A percentile compares a stretch with the other conserved stretches of the same genome.
Evolutionary conservation across 2,797 vertebrate species (phyloP).

Genomic region (Microcaecilia unicolor): DNA sequence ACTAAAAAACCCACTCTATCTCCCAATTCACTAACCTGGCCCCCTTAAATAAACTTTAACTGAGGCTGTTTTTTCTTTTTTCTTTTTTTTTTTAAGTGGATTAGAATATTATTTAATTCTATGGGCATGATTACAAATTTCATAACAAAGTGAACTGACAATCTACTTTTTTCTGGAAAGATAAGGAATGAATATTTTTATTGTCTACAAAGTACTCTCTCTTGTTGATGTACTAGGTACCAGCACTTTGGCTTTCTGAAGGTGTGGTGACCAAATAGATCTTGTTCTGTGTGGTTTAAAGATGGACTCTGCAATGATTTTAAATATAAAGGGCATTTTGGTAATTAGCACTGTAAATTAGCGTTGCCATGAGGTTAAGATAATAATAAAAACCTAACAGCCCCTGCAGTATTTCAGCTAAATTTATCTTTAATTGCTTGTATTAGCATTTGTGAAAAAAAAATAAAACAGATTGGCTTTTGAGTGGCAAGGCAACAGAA

Average conservation of each 20-base stretch:
- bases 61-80: too few relatives aligned
- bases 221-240: slow-evolving; percentile 18
- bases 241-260: slow-evolving; percentile 6
- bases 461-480: slow-evolving; percentile 54
- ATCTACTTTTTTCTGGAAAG: too few relatives aligned
- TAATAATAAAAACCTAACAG: slow-evolving; percentile 22
- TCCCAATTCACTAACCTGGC: too few relatives aligned
- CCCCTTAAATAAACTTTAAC: too few relatives aligned
- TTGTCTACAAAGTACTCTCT: slow-evolving; percentile 37
- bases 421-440: slow-evolving; percentile 56
- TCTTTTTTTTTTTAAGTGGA: slow-evolving; percentile 31
- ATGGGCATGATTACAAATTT: slow-evolving; percentile 38
- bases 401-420: slow-evolving; percentile 54
- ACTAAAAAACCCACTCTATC: too few relatives aligned
- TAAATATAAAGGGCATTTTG: slow-evolving; percentile 39
- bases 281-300: slow-evolving; percentile 37
- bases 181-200: slow-evolving; percentile 32
- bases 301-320: slow-evolving; percentile 41
- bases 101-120: slow-evolving; percentile 27
- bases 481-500: slow-evolving; percentile 47
- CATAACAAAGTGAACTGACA: slow-evolving; percentile 34
- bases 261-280: slow-evolving; percentile 25
- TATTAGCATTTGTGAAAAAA: slow-evolving; percentile 57
- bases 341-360: slow-evolving; percentile 54
- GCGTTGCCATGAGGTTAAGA: slow-evolving; percentile 43